These are phyloP conservation scores for Petromus typicus DNA, from an alignment of 2,113 vertebrate genomes.

Conservation along the genomic window DNA sequence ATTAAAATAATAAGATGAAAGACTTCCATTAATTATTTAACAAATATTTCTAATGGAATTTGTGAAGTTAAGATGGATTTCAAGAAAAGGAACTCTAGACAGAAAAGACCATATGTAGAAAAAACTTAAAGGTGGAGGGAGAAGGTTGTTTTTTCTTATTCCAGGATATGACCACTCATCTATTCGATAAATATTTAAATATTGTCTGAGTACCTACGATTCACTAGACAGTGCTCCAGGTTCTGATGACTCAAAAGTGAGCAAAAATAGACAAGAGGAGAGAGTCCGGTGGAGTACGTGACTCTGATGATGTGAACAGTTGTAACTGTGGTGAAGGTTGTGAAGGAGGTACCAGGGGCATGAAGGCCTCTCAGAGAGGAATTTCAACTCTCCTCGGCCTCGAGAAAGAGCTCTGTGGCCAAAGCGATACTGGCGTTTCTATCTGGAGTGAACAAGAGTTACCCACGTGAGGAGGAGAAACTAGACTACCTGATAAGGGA, in stretches of 20 bases:
- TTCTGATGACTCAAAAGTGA: not conserved
- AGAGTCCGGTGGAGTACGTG: not conserved
- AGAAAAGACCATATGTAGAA: not conserved
- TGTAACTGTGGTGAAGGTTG: not conserved
- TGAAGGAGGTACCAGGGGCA: not conserved
- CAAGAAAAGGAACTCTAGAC: not conserved
- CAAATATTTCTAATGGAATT: not conserved
- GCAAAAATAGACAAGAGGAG: not conserved
- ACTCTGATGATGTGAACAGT: not conserved
- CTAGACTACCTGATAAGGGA: not conserved
- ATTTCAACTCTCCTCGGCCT: not conserved
- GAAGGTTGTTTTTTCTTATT: not conserved
- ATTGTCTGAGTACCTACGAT: not conserved
- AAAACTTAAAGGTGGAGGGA: not conserved
- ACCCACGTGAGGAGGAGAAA: not conserved
- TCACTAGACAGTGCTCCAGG: not conserved
- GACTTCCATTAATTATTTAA: not conserved
- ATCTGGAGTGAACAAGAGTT: not conserved
- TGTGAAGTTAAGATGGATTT: not conserved
- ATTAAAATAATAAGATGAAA: slow-evolving; percentile 18
- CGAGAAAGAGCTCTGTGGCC: not conserved
- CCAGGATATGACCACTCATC: not conserved
- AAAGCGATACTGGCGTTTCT: not conserved
- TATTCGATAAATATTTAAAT: not conserved
- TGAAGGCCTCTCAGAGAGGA: not conserved